Evolutionary conservation across 2,113 vertebrate genomes (phyloP).

Genomic region (Myxocyprinus asiaticus): DNA sequence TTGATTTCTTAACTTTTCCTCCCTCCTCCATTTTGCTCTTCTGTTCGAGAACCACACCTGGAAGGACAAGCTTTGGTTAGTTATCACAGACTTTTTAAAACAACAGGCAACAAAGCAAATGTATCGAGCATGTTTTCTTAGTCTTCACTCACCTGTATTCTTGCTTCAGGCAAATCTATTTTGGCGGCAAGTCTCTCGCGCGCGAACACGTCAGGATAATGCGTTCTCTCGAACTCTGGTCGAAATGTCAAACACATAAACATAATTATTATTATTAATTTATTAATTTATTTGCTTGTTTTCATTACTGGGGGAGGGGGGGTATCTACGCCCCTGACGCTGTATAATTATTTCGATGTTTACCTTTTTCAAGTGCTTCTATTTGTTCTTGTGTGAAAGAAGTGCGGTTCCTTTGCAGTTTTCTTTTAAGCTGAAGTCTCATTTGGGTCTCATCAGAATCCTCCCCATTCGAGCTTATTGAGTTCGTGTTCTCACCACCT

Average conservation of each 20-base stretch:
- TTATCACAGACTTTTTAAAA: background rate
- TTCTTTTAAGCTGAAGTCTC: constrained; percentile 97
- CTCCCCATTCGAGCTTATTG: constrained; percentile 90
- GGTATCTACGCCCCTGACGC: background rate
- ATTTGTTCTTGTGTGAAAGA: constrained; percentile 99
- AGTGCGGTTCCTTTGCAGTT: constrained; percentile 96
- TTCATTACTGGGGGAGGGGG: too few relatives aligned
- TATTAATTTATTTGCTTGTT: background rate
- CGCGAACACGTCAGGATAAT: constrained; percentile 98
- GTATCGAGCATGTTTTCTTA: too few relatives aligned
- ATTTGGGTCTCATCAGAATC: constrained; percentile 97
- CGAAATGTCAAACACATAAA: background rate
- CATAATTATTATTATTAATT: background rate
- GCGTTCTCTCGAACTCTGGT: constrained; percentile 97
- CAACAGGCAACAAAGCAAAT: background rate
- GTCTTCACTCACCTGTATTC: constrained; percentile 89
- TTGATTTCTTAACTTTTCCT: constrained; percentile 96
- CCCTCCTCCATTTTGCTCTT: constrained; percentile 97
- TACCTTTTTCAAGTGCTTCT: constrained; percentile 98
- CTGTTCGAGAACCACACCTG: constrained; percentile 99
- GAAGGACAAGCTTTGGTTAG: constrained; percentile 12
- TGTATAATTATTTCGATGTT: background rate
- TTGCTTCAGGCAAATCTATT: constrained; percentile 98
- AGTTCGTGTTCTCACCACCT: constrained; percentile 89
- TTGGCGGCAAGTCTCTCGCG: constrained; percentile 97